phyloP scores from a whole-genome alignment of 2,888 invertebrate genomes.

The Lasioglossum vierecki region DNA sequence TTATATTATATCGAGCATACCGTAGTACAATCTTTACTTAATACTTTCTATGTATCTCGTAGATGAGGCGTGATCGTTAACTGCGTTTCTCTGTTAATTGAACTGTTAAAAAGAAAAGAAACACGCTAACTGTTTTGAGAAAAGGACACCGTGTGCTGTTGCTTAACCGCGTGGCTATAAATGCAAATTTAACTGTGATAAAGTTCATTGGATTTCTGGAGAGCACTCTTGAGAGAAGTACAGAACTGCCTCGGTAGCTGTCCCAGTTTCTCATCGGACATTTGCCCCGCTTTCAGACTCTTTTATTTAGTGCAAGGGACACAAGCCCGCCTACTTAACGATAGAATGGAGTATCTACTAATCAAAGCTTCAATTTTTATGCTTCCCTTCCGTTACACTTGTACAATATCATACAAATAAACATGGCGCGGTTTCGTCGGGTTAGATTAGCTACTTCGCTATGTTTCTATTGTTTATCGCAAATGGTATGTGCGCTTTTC shows the following conservation, averaged over 20 bases:
- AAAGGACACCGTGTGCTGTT: constrained; percentile 29
- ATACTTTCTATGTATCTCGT: constrained; percentile 32
- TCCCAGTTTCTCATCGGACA: background rate
- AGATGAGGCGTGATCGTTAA: constrained; percentile 26
- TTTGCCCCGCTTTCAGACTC: background rate
- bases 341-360: background rate
- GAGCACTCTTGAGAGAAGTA: background rate
- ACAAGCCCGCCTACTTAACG: background rate
- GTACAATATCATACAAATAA: background rate
- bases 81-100: background rate
- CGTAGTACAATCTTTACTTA: constrained; percentile 20
- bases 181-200: constrained; percentile 63
- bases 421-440: background rate
- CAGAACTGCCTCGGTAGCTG: background rate
- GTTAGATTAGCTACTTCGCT: background rate
- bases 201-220: constrained; percentile 30
- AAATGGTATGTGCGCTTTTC: background rate
- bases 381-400: background rate
- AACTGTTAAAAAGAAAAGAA: background rate
- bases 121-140: constrained; percentile 15
- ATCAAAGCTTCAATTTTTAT: background rate
- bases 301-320: background rate
- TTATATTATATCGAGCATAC: constrained; percentile 37
- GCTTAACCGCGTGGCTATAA: constrained; percentile 53
- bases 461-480: background rate